phyloP scores from a whole-genome alignment of 2,888 invertebrate genomes.

The Elmis aenea region DNA sequence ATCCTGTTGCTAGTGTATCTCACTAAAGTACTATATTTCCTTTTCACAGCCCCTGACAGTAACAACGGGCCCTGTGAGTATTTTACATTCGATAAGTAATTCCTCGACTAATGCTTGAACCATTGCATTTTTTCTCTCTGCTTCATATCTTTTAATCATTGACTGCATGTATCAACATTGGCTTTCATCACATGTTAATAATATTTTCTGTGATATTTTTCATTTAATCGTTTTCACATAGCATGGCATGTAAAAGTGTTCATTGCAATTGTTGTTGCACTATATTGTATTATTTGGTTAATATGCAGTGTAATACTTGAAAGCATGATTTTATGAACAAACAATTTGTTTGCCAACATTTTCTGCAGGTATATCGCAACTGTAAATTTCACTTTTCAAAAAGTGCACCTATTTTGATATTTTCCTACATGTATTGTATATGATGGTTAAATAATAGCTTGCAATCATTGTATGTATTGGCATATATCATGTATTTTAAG shows the following conservation, averaged over 20 bases:
- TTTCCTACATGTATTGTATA: too few relatives aligned
- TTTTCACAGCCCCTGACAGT: slow-evolving; percentile 79
- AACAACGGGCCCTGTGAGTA: slow-evolving; percentile 87
- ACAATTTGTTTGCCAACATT: neutral
- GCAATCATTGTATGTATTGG: too few relatives aligned
- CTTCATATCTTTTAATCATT: slow-evolving; percentile 8
- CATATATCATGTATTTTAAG: too few relatives aligned
- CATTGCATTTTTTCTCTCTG: slow-evolving; percentile 5
- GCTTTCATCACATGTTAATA: too few relatives aligned
- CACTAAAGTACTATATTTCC: slow-evolving; percentile 36
- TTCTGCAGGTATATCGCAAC: too few relatives aligned
- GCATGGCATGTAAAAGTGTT: too few relatives aligned
- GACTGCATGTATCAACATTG: slow-evolving; percentile 7
- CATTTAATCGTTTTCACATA: slow-evolving; percentile 1
- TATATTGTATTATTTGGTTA: too few relatives aligned
- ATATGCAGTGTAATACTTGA: too few relatives aligned
- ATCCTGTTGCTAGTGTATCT: slow-evolving; percentile 2
- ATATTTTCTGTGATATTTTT: slow-evolving; percentile 17
- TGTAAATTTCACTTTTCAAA: too few relatives aligned
- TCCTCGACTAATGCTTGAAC: slow-evolving; percentile 10
- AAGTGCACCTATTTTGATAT: too few relatives aligned
- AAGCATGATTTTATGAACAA: neutral
- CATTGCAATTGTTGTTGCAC: too few relatives aligned
- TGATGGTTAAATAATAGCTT: too few relatives aligned
- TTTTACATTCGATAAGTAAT: slow-evolving; percentile 37